Evolutionary conservation across 2,888 invertebrate genomes (phyloP).

Genomic region (Erannis defoliaria): DNA sequence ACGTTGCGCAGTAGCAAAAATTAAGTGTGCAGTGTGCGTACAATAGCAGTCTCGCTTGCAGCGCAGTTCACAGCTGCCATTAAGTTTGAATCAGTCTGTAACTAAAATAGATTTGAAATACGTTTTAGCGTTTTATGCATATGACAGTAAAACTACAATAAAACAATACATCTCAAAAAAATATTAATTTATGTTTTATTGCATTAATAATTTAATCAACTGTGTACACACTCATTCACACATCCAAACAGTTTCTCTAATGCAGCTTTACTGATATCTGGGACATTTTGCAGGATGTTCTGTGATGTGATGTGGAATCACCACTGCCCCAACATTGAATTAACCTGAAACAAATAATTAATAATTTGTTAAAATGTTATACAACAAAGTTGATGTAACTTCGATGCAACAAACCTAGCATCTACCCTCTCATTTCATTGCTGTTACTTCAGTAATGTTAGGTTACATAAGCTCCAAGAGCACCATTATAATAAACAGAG

Average conservation of each 20-base stretch:
- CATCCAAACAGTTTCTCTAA: slow-evolving; percentile 57
- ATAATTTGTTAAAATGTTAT: background rate
- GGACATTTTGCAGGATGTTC: slow-evolving; percentile 41
- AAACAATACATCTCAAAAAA: slow-evolving; percentile 59
- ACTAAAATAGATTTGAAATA: no score
- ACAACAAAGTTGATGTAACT: background rate
- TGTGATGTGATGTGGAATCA: slow-evolving; percentile 49
- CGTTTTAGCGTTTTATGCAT: no score
- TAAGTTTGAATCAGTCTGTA: no score
- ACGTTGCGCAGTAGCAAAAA: no score
- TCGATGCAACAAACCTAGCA: no score
- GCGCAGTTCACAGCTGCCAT: no score
- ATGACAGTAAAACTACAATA: slow-evolving; percentile 41
- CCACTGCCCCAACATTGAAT: slow-evolving; percentile 47
- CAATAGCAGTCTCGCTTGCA: no score
- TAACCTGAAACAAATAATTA: slow-evolving; percentile 36
- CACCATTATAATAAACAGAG: no score
- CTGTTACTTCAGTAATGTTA: no score
- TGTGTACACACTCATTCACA: slow-evolving; percentile 60
- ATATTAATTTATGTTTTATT: slow-evolving; percentile 70
- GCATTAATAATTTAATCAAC: slow-evolving; percentile 76
- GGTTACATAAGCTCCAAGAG: no score
- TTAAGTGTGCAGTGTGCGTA: no score
- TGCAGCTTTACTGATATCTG: slow-evolving; percentile 54
- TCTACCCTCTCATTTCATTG: no score